A percentile compares a stretch with the other conserved stretches of the same genome.
These are phyloP conservation scores for Caenorhabditis remanei DNA, from an alignment of 1,140 invertebrate species.

Conservation along the genomic window DNA sequence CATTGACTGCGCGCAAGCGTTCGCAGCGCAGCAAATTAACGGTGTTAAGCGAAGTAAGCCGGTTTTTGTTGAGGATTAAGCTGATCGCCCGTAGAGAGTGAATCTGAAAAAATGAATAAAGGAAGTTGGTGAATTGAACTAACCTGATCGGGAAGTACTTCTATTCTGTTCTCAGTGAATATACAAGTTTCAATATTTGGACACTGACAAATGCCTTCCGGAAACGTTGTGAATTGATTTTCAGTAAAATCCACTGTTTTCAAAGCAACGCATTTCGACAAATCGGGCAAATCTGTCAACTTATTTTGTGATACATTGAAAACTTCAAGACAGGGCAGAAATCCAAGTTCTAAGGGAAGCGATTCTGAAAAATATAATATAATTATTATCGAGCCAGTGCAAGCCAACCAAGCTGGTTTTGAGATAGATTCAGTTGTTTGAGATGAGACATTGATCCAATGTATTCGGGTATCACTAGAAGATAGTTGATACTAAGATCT, in stretches of 20 bases:
- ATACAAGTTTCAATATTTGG: conserved; percentile 6
- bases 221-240: conserved; percentile 4
- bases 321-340: not conserved
- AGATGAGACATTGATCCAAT: conserved; percentile 21
- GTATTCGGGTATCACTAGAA: not conserved
- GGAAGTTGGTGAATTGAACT: not conserved
- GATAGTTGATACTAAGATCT: conserved; percentile 24
- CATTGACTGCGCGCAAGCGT: conserved; percentile 24
- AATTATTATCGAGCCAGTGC: not conserved
- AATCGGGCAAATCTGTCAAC: conserved; percentile 1
- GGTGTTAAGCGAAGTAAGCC: conserved; percentile 42
- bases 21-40: conserved; percentile 42
- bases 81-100: conserved; percentile 26
- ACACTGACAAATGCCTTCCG: not conserved
- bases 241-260: conserved; percentile 12
- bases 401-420: conserved; percentile 23
- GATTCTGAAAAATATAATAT: not conserved
- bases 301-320: conserved; percentile 27
- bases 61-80: conserved; percentile 48
- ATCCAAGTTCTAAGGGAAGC: not conserved
- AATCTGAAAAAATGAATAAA: not conserved
- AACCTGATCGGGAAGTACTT: conserved; percentile 6
- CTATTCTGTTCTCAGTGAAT: conserved; percentile 28
- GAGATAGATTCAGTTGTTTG: not conserved
- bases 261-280: conserved; percentile 9